Evolutionary conservation across 2,888 invertebrate genomes (phyloP).

Genomic region (Lasioglossum zephyrum): DNA sequence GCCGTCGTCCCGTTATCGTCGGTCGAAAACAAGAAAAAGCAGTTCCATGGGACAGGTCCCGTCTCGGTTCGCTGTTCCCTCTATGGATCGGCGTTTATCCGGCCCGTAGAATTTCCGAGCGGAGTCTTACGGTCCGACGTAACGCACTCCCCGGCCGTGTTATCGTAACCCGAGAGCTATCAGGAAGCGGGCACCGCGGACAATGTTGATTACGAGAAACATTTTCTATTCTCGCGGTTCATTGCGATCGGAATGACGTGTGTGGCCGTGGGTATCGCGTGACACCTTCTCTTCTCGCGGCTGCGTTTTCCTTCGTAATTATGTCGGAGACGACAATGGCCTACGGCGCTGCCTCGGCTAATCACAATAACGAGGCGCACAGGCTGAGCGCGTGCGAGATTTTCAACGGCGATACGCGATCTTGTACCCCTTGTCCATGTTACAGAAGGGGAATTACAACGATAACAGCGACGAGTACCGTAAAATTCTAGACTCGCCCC

Average conservation of each 20-base stretch:
- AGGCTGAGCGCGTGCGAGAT: conserved; percentile 32
- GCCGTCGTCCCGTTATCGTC: conserved; percentile 1
- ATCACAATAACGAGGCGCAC: conserved; percentile 41
- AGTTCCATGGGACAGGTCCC: conserved; percentile 2
- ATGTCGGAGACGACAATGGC: conserved; percentile 56
- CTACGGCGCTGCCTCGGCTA: conserved; percentile 19
- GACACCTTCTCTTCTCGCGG: conserved; percentile 37
- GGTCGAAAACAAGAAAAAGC: conserved; percentile 5
- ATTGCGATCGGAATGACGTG: conserved; percentile 60
- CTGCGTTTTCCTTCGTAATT: conserved; percentile 58
- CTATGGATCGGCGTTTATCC: conserved; percentile 3
- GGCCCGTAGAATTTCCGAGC: conserved; percentile 4
- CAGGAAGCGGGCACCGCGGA: conserved; percentile 41
- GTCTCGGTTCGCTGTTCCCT: not conserved
- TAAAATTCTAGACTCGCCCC: not conserved
- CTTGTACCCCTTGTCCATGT: not conserved
- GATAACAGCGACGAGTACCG: not conserved
- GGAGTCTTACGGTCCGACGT: not conserved
- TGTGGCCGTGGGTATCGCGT: conserved; percentile 58
- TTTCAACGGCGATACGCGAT: conserved; percentile 18
- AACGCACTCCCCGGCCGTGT: not conserved
- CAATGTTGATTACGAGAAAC: conserved; percentile 57
- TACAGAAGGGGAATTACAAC: not conserved
- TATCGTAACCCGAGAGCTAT: conserved; percentile 40
- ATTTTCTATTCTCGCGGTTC: conserved; percentile 61